Evolutionary conservation across 2,113 vertebrate species (phyloP).

Genomic region (Eonycteris spelaea): DNA sequence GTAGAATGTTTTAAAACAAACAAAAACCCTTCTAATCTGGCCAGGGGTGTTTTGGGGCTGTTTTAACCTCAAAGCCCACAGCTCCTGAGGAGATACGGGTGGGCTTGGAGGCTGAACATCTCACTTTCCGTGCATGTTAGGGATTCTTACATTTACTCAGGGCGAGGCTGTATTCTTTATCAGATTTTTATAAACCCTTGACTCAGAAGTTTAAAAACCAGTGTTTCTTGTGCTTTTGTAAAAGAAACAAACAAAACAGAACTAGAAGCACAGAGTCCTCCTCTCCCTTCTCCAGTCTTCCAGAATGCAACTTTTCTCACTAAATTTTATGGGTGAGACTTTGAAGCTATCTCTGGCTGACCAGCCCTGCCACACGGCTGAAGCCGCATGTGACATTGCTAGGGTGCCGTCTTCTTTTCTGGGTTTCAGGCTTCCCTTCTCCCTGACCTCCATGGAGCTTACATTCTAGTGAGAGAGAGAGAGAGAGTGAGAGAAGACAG

Average conservation of each 20-base stretch:
- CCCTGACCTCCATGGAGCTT: background rate
- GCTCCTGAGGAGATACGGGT: background rate
- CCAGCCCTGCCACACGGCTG: background rate
- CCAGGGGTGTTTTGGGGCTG: background rate
- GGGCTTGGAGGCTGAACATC: background rate
- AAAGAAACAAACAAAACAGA: background rate
- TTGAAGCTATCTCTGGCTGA: background rate
- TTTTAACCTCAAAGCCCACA: background rate
- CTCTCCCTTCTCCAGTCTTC: background rate
- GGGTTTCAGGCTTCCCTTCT: background rate
- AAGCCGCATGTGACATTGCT: rapidly evolving
- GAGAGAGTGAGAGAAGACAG: background rate
- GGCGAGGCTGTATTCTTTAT: background rate
- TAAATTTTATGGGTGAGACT: background rate
- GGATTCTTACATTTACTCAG: background rate
- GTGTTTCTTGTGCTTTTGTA: background rate
- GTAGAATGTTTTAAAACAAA: background rate
- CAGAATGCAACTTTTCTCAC: background rate
- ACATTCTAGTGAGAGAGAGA: background rate
- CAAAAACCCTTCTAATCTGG: background rate
- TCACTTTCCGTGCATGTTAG: background rate
- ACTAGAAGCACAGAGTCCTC: background rate
- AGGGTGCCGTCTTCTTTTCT: background rate
- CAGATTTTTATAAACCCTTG: background rate
- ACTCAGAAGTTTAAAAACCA: background rate